A percentile compares a stretch with the other conserved stretches of the same genome.
Conservation (phyloP, 2,888 invertebrate genomes). For the Hanleya hanleyi region DNA sequence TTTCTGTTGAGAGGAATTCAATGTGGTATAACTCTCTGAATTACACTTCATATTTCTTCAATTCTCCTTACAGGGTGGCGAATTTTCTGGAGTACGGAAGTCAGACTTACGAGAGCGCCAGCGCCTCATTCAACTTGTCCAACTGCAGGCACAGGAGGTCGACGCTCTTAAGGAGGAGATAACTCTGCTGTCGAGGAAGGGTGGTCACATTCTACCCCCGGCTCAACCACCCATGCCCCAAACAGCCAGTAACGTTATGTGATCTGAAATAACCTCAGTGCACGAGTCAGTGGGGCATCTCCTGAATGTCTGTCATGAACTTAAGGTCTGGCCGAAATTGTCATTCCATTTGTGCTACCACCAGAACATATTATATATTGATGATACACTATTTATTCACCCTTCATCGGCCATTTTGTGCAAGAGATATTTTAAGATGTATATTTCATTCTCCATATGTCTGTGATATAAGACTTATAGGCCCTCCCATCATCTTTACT, state of each 20-base stretch:
- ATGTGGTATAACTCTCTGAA: not conserved
- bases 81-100: slow-evolving; percentile 64
- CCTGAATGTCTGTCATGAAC: not conserved
- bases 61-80: slow-evolving; percentile 59
- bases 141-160: slow-evolving; percentile 73
- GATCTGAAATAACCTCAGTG: not conserved
- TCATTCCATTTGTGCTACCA: too few relatives aligned
- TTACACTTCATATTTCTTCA: too few relatives aligned
- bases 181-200: slow-evolving; percentile 71
- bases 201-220: slow-evolving; percentile 73
- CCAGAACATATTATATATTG: too few relatives aligned
- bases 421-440: too few relatives aligned
- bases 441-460: too few relatives aligned
- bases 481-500: too few relatives aligned
- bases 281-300: not conserved
- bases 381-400: too few relatives aligned
- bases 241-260: too few relatives aligned
- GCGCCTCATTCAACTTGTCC: slow-evolving; percentile 71
- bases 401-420: too few relatives aligned
- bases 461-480: too few relatives aligned
- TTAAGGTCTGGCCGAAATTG: too few relatives aligned
- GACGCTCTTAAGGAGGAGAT: slow-evolving; percentile 73
- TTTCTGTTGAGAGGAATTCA: not conserved
- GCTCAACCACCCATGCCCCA: slow-evolving; percentile 70
- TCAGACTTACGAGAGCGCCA: slow-evolving; percentile 69